Percentiles rank a stretch among this genome's conserved stretches.
Evolutionary conservation across 2,797 vertebrate genomes (phyloP).

Genomic region (Knipowitschia caucasica): DNA sequence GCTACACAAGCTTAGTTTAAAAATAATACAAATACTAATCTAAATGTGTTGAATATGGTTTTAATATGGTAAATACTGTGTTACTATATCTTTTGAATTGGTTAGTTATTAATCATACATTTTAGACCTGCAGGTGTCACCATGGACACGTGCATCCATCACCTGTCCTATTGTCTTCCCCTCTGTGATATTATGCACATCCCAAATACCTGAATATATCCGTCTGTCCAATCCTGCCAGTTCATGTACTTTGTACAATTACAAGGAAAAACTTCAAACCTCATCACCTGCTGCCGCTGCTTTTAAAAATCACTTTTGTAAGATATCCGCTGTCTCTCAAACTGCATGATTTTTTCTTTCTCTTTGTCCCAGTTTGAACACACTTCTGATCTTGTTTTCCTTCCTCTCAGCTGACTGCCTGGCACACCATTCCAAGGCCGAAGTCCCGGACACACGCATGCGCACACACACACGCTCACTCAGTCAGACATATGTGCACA

Average conservation of each 20-base stretch:
- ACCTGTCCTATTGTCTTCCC: too few species aligned
- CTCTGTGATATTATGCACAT: too few species aligned
- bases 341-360: constrained; percentile 30
- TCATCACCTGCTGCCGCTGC: constrained; percentile 25
- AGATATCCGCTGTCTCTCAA: constrained; percentile 15
- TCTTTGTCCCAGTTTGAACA: constrained; percentile 46
- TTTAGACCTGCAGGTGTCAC: constrained; percentile 14
- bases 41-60: too few species aligned
- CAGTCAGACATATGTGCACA: constrained; percentile 17
- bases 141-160: constrained; percentile 14
- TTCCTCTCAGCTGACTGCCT: constrained; percentile 68
- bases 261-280: constrained; percentile 56
- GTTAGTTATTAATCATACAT: too few species aligned
- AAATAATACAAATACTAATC: too few species aligned
- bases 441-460: constrained; percentile 53
- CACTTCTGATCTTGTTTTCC: constrained; percentile 49
- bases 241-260: constrained; percentile 55
- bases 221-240: constrained; percentile 18
- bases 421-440: constrained; percentile 65
- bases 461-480: too few species aligned
- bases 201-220: too few species aligned
- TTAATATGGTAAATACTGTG: too few species aligned
- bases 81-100: too few species aligned
- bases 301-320: constrained; percentile 14
- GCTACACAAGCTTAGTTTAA: neutral